phyloP scores from a whole-genome alignment of 2,797 vertebrate species.

The Chaetophractus vellerosus region DNA sequence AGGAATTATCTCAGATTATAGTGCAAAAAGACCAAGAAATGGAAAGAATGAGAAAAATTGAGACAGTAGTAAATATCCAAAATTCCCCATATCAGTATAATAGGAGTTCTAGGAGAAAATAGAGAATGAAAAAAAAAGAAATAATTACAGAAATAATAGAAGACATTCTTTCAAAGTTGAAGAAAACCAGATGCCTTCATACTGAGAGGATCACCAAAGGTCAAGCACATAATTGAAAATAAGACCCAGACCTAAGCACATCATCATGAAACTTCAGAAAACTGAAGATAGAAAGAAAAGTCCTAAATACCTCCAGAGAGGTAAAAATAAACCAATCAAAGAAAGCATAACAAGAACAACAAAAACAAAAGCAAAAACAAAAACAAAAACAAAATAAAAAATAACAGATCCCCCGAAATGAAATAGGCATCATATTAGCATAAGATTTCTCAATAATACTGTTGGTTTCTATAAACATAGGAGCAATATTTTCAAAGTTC shows the following conservation, averaged over 20 bases:
- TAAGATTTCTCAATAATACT: neutral
- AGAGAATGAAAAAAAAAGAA: neutral
- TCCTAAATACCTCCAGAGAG: neutral
- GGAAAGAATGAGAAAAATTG: neutral
- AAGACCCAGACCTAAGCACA: neutral
- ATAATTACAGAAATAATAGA: neutral
- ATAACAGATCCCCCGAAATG: neutral
- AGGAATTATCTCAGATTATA: neutral
- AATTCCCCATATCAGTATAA: neutral
- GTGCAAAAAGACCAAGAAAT: neutral
- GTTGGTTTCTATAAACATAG: neutral
- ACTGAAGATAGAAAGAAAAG: neutral
- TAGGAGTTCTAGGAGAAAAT: neutral
- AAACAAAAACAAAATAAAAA: no score
- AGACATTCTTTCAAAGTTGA: neutral
- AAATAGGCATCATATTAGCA: neutral
- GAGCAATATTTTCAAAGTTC: neutral
- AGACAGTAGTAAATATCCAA: neutral
- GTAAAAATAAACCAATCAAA: neutral
- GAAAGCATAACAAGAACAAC: neutral
- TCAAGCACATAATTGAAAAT: neutral
- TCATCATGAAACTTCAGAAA: neutral
- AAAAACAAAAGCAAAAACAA: no score
- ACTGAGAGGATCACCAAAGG: neutral
- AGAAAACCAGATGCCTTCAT: neutral